These are phyloP conservation scores for Galeopterus variegatus DNA, from an alignment of 2,113 vertebrate genomes.

Conservation along the genomic window DNA sequence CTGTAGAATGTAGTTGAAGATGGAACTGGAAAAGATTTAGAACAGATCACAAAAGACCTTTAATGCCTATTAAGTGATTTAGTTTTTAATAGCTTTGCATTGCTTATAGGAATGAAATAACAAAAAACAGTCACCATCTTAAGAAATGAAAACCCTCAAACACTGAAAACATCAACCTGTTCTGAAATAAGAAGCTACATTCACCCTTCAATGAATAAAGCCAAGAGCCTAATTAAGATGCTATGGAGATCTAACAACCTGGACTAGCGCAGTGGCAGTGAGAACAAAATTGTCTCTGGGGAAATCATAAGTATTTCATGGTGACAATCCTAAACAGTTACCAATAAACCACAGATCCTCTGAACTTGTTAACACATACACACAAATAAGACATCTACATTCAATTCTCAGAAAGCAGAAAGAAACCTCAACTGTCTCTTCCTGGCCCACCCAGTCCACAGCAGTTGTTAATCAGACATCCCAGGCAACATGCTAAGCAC, in stretches of 20 bases:
- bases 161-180: not conserved
- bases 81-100: not conserved
- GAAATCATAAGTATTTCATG: not conserved
- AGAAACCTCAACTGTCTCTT: not conserved
- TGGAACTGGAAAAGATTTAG: not conserved
- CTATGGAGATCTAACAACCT: not conserved
- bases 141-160: constrained; percentile 41
- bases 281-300: not conserved
- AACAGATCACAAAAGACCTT: not conserved
- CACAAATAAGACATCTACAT: not conserved
- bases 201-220: not conserved
- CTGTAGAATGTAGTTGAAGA: not conserved
- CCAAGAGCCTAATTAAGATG: not conserved
- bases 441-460: not conserved
- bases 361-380: not conserved
- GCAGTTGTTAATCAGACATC: not conserved
- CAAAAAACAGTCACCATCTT: not conserved
- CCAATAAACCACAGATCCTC: not conserved
- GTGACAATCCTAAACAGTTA: not conserved
- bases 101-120: not conserved
- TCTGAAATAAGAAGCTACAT: not conserved
- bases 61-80: not conserved
- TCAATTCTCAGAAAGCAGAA: not conserved
- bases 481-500: not conserved
- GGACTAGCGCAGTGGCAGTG: not conserved